Percentiles rank a stretch among this genome's conserved stretches.
These are phyloP conservation scores for Syncerus caffer DNA, from an alignment of 2,797 vertebrate species.

Conservation along the genomic window DNA sequence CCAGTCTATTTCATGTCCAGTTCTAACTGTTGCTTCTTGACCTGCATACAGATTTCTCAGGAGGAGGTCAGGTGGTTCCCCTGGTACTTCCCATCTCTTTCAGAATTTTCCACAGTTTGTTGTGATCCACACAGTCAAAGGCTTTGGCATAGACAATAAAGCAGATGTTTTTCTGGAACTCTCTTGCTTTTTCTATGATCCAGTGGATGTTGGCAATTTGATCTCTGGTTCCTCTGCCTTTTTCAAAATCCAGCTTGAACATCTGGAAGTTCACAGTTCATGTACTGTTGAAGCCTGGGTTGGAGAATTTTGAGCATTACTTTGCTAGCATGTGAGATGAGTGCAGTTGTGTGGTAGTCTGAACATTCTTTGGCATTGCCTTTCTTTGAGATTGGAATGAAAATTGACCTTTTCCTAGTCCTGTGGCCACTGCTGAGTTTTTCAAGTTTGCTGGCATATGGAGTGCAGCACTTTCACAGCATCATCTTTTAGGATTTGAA, in stretches of 20 bases:
- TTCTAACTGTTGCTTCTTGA: not conserved
- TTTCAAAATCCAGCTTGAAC: not conserved
- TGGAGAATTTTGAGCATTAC: not conserved
- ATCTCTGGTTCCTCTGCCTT: not conserved
- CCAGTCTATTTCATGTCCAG: not conserved
- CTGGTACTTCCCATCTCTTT: not conserved
- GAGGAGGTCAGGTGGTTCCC: not conserved
- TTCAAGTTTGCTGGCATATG: not conserved
- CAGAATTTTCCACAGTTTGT: not conserved
- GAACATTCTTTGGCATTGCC: not conserved
- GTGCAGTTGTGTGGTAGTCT: not conserved
- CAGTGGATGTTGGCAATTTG: fast-evolving
- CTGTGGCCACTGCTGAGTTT: not conserved
- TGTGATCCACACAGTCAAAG: not conserved
- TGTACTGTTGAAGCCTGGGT: not conserved
- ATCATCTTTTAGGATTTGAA: not conserved
- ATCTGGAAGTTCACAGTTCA: not conserved
- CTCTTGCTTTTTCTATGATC: not conserved
- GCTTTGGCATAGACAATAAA: not conserved
- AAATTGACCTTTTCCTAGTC: not conserved
- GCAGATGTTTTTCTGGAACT: not conserved
- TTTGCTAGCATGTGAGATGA: not conserved
- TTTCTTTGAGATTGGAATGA: not conserved
- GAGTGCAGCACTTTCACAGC: not conserved
- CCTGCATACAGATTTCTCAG: not conserved